Conservation (phyloP, 2,113 vertebrate species). For the Rhea pennata region DNA sequence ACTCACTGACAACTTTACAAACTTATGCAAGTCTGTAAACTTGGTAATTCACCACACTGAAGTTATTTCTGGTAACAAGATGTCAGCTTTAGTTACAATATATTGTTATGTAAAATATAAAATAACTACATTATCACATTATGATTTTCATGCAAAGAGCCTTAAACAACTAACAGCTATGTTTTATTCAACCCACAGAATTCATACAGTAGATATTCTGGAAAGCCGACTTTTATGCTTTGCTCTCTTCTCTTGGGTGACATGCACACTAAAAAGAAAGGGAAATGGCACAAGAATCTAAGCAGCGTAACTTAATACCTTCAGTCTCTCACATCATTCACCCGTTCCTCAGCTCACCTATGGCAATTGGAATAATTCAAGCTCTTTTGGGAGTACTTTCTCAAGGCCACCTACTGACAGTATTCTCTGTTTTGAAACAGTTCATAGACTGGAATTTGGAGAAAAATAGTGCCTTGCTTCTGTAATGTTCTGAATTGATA, state of each 20-base stretch:
- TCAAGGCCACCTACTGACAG: neutral
- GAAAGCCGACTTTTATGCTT: neutral
- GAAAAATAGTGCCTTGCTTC: neutral
- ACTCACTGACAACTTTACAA: neutral
- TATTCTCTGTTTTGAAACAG: neutral
- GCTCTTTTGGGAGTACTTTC: neutral
- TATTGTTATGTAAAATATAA: neutral
- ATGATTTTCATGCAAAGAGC: neutral
- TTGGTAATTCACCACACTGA: neutral
- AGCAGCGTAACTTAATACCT: neutral
- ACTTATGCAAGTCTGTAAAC: neutral
- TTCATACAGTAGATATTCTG: neutral
- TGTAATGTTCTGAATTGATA: neutral
- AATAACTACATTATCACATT: neutral
- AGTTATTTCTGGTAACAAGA: neutral
- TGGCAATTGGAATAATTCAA: neutral
- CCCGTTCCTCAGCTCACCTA: neutral
- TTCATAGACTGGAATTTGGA: neutral
- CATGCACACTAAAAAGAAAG: neutral
- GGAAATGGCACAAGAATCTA: neutral
- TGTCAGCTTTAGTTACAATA: neutral
- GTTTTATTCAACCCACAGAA: neutral
- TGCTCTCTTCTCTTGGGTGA: neutral
- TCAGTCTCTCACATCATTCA: neutral
- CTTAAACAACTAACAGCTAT: neutral